phyloP scores from a whole-genome alignment of 2,113 vertebrate species.

The Hystrix cristata region DNA sequence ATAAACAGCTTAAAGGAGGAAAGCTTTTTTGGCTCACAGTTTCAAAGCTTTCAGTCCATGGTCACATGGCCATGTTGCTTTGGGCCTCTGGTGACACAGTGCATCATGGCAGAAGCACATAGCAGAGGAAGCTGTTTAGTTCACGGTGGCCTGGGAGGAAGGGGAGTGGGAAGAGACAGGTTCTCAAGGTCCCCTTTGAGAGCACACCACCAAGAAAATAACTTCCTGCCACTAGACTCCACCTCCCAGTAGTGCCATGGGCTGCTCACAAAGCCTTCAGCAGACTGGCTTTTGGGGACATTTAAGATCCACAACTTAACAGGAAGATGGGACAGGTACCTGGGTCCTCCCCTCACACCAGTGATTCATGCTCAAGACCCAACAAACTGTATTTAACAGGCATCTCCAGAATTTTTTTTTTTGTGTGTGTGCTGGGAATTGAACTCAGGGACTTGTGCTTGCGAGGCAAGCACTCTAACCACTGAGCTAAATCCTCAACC shows the following conservation, averaged over 20 bases:
- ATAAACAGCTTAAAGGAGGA: not conserved
- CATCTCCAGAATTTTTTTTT: not conserved
- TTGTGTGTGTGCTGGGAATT: too few relatives aligned
- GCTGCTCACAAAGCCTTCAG: not conserved
- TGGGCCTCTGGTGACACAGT: not conserved
- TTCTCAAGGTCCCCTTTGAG: too few relatives aligned
- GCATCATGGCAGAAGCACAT: not conserved
- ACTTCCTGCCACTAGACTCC: not conserved
- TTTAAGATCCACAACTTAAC: not conserved
- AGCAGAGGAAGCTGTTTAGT: not conserved
- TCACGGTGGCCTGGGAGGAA: not conserved
- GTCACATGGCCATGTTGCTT: not conserved
- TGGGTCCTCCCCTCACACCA: not conserved
- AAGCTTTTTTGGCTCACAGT: not conserved
- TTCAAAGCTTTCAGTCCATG: not conserved
- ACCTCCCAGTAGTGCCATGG: not conserved
- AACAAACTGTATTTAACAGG: slow-evolving; percentile 13
- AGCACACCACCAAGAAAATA: not conserved
- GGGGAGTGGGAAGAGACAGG: too few relatives aligned
- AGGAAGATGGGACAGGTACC: not conserved
- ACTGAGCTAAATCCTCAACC: too few relatives aligned
- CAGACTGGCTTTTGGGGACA: not conserved
- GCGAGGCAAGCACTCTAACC: too few relatives aligned
- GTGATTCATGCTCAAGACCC: not conserved
- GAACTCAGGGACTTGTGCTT: too few relatives aligned